A percentile compares a stretch with the other conserved stretches of the same genome.
Conservation (phyloP, 2,888 invertebrate genomes). For the Heteromyza rotundicornis region DNA sequence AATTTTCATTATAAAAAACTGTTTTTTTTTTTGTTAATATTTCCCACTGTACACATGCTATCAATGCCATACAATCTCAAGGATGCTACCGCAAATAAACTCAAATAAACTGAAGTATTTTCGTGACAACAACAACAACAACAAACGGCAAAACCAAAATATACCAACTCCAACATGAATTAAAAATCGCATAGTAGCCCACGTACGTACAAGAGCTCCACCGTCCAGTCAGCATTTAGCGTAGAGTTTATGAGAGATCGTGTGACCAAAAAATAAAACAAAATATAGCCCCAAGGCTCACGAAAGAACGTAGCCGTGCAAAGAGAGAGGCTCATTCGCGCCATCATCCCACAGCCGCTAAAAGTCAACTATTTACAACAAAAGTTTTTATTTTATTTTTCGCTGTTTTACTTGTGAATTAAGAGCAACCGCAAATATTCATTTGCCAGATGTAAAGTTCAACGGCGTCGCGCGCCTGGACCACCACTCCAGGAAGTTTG, state of each 20-base stretch:
- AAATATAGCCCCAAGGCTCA: constrained; percentile 28
- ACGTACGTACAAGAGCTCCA: too few relatives aligned
- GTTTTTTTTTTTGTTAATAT: too few relatives aligned
- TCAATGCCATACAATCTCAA: too few relatives aligned
- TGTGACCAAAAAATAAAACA: constrained; percentile 26
- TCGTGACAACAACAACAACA: too few relatives aligned
- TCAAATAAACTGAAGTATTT: too few relatives aligned
- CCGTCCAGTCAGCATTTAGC: constrained; percentile 14
- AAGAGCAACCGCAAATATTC: constrained; percentile 63
- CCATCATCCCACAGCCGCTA: constrained; percentile 13
- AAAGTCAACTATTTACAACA: constrained; percentile 35
- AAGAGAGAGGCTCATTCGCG: constrained; percentile 12
- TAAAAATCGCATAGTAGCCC: too few relatives aligned
- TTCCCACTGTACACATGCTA: too few relatives aligned
- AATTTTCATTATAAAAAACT: too few relatives aligned
- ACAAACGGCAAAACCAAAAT: too few relatives aligned
- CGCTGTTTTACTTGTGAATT: constrained; percentile 61
- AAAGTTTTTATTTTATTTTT: constrained; percentile 31
- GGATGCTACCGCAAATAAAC: too few relatives aligned
- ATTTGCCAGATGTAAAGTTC: constrained; percentile 62
- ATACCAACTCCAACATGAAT: too few relatives aligned
- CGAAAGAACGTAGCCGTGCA: too few relatives aligned
- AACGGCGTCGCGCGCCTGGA: constrained; percentile 34
- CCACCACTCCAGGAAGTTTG: background rate
- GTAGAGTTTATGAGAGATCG: constrained; percentile 10